Evolutionary conservation across 2,888 invertebrate species (phyloP).

Genomic region (Ferrisia virgata): DNA sequence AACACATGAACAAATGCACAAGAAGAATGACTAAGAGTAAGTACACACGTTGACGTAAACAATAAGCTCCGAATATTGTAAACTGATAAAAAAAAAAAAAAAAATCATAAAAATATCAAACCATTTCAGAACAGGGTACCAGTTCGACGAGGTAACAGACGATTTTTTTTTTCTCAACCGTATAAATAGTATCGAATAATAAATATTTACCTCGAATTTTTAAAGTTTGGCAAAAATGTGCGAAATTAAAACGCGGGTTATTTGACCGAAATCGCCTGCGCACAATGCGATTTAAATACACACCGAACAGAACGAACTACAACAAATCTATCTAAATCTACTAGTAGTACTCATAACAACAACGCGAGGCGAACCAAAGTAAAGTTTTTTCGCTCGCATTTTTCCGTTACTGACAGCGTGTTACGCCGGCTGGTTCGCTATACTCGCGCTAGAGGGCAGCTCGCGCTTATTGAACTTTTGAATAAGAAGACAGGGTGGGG

Average conservation of each 20-base stretch:
- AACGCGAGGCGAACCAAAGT: constrained; percentile 38
- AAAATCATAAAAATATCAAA: background rate
- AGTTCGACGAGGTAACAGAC: too few species aligned
- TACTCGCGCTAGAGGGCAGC: constrained; percentile 29
- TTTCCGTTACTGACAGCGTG: constrained; percentile 40
- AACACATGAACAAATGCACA: background rate
- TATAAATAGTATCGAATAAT: constrained; percentile 24
- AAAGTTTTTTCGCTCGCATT: constrained; percentile 39
- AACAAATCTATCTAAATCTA: constrained; percentile 44
- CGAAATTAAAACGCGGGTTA: constrained; percentile 39
- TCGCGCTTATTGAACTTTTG: constrained; percentile 4
- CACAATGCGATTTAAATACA: constrained; percentile 28
- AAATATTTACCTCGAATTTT: constrained; percentile 38
- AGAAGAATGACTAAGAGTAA: background rate
- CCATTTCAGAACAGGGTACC: too few species aligned
- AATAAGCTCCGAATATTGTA: background rate
- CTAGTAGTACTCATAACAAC: constrained; percentile 38
- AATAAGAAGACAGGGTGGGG: constrained; percentile 7
- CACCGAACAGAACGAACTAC: constrained; percentile 33
- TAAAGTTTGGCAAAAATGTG: constrained; percentile 37
- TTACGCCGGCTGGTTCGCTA: constrained; percentile 27
- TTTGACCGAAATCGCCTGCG: constrained; percentile 40
- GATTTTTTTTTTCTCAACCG: too few species aligned
- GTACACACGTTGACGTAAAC: too few species aligned
- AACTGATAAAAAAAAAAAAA: background rate